Evolutionary conservation across 2,113 vertebrate genomes (phyloP), one percentile per base, ranked within the genome.

Genomic region (Zosterops pallidus): DNA sequence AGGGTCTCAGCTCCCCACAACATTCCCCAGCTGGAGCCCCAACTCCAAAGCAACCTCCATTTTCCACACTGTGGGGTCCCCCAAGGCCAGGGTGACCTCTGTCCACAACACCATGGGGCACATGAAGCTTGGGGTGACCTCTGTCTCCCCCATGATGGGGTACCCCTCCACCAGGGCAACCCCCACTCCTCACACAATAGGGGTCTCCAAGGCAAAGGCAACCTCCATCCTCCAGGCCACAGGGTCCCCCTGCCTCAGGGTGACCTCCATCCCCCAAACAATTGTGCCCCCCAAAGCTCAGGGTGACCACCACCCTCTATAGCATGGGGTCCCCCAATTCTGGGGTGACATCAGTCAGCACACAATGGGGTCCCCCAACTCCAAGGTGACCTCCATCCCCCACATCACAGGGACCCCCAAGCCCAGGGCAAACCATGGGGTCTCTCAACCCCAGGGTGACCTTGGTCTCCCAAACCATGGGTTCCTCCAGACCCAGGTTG

Each of bases 151-250:
- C 7, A 24, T 8, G 1, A 14, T 3, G 7, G 25, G 16, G 12
- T 28, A 39, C 7, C 20, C 6, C 23, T 53, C 12, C 2, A 17
- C 20, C 33, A 67, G 12, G 7, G 41, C 0, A 0, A 87, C 35
- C 44, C 55, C 41, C 6, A 5, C 8, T 9, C 21, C 25, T 13
- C 33, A 41, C 15, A 53, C 9, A 8, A 3, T 0, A 7, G 37
- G 10, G 10, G 33, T 23, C 26, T 35, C 26, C 44, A 37, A 59
- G 7, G 2, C 29, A 57, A 46, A 26, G 52, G 29, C 0, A 1
- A 46, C 28, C 14, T 55, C 74, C 22, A 20, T 8, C 8, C 28
- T 67, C 21, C 46, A 80, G 12, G 13, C 9, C 2, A 62, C 3
- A 4, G 21, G 2, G n/a, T 18, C 31, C 21, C 20, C 21, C 20